phyloP scores from a whole-genome alignment of 53 echinoderm and acorn worm species.

The Pentamera pediparva region DNA sequence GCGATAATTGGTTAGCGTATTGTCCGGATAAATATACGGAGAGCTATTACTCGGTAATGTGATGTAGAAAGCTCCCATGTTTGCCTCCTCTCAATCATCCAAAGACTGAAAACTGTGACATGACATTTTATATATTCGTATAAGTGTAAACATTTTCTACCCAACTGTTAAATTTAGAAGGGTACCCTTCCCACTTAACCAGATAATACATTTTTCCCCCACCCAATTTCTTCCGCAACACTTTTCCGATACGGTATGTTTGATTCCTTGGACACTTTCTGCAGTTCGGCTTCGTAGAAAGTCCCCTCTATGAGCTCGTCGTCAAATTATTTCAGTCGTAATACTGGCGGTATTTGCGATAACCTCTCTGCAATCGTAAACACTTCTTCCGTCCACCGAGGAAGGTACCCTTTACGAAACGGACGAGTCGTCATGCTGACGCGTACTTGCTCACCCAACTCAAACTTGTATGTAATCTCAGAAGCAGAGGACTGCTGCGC shows the following conservation, averaged over 20 bases:
- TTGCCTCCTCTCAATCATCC: not conserved
- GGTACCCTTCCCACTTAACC: constrained; percentile 14
- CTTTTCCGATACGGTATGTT: not conserved
- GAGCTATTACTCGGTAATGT: constrained; percentile 38
- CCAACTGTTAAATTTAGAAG: not conserved
- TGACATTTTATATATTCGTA: not conserved
- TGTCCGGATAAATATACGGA: constrained; percentile 19
- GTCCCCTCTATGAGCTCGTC: constrained; percentile 26
- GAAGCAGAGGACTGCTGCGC: not conserved
- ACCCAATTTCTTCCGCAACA: not conserved
- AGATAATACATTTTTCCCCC: not conserved
- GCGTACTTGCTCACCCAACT: not conserved
- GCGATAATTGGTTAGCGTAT: constrained; percentile 29
- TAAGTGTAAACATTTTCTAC: not conserved
- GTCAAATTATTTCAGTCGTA: constrained; percentile 32
- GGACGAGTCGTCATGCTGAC: constrained; percentile 26
- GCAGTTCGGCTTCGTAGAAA: constrained; percentile 38
- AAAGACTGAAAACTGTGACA: not conserved
- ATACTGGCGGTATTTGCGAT: constrained; percentile 21
- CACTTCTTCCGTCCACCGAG: constrained; percentile 43
- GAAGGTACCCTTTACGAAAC: constrained; percentile 35
- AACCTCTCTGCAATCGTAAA: constrained; percentile 22
- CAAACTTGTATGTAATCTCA: not conserved
- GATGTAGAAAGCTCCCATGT: too few species aligned
- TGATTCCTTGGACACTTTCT: constrained; percentile 27